Evolutionary conservation across 2,113 vertebrate genomes (phyloP), one percentile per base, ranked within the genome.

Genomic region (Setophaga petechia): DNA sequence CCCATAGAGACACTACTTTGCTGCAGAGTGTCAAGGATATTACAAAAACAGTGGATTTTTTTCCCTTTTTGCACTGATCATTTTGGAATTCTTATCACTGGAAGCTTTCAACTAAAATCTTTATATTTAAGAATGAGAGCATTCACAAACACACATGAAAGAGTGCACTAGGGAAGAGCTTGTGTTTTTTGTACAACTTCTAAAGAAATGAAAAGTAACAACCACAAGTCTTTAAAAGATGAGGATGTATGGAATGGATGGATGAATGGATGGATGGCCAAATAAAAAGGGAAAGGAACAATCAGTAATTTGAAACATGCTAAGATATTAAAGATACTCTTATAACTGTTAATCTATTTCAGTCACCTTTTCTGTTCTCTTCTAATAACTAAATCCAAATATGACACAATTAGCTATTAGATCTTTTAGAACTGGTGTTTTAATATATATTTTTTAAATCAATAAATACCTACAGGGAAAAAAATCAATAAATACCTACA

Each of bases 231-330:
- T 96, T 87, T 97, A 77, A 84, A 93, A 80, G 84, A 94, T 8
- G 1, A 80, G 76, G 52, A 96, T 96, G 95, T 78, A 87, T 94
- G 96, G 74, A 84, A 80, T 83, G 93, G 73, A 95, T 91, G 93
- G 52, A 93, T 94, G 84, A 37, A 84, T 72, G 47, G 57, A 92
- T 72, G 72, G 78, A 96, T 97, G 92, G 37, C 92, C 95, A 96
- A 97, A 96, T 97, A 96, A 95, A 97, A 93, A 96, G 90, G 95
- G 94, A 96, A 96, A 96, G 94, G 90, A 93, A 96, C 80, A 95
- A 96, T 96, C 95, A 96, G 94, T 97, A 94, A 54, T 86, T 97
- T 97, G 95, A 90, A 95, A 89, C 39, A 92, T 31, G 69, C 92
- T 86, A 92, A 67, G 49, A 46, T 94, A 92, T n/a, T 94, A 94